Evolutionary conservation across 2,797 vertebrate species (phyloP).

Genomic region (Rhyacichthys aspro): DNA sequence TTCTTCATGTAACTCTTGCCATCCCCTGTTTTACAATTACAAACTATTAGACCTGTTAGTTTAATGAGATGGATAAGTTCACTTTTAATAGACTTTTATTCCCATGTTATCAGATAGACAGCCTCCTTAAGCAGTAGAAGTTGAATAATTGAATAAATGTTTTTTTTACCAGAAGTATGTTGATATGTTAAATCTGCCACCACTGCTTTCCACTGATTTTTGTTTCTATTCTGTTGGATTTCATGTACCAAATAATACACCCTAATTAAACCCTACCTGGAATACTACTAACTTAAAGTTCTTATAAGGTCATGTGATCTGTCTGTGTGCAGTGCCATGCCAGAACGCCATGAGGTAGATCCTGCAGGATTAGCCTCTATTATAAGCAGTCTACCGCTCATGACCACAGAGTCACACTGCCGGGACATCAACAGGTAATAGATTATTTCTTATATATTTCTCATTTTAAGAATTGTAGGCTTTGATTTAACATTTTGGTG

Average conservation of each 20-base stretch:
- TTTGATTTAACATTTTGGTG: neutral
- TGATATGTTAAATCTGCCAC: too few relatives aligned
- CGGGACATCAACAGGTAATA: conserved; percentile 49
- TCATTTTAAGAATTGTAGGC: neutral
- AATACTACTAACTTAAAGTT: neutral
- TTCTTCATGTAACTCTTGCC: too few relatives aligned
- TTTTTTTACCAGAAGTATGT: too few relatives aligned
- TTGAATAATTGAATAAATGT: too few relatives aligned
- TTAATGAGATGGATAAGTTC: too few relatives aligned
- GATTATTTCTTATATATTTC: neutral
- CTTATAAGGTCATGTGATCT: conserved; percentile 61
- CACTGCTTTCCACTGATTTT: neutral
- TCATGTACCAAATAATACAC: neutral
- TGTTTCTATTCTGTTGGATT: neutral
- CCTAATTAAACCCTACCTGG: neutral
- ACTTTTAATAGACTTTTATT: too few relatives aligned
- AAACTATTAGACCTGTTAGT: too few relatives aligned
- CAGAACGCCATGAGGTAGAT: conserved; percentile 33
- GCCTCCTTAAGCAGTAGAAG: too few relatives aligned
- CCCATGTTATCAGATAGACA: too few relatives aligned
- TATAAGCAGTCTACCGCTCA: conserved; percentile 21
- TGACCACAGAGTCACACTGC: conserved; percentile 29
- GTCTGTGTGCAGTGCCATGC: conserved; percentile 26
- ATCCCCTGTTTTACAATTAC: too few relatives aligned
- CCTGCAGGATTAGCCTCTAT: conserved; percentile 69